Base-by-base conservation (phyloP, 2,888 invertebrate species). In the Seira ritae region DNA sequence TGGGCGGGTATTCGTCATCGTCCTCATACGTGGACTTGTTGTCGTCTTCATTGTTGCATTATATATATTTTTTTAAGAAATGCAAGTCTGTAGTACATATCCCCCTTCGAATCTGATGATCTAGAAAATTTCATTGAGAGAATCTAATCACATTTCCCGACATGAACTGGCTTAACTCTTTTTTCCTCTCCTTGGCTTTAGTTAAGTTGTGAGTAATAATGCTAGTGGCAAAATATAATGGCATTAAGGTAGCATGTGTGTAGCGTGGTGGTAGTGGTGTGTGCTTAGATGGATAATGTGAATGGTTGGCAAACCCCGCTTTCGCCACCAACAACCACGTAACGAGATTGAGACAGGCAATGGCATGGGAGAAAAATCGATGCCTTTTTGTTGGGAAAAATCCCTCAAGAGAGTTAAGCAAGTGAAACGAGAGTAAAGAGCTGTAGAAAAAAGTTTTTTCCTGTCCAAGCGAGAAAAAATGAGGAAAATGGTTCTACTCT, bases 351-450 rank as follows among this genome's bases (percentile, higher is more conserved):
- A 50, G 50, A 50, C 50, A 50, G 15, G 31, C 31, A 8, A 31
- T 31, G 31, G 73, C 22, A 22, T 46, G 8, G 62, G 50, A 24
- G 50, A 75, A 75, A 72, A 75, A 75, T 75, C 75, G 67, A 75
- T 67, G 75, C 31, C 31, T 46, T 75, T 75, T 75, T 66, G 3
- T 50, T 50, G 3, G 23, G 65, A 23, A 50, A 75, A 75, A 75
- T 75, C 67, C 75, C 23, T 50, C 50, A 50, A 50, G 50, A 50
- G 50, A 50, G 12, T 75, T 50, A 46, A 75, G 74, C 62, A 74
- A 74, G 66, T 37, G 66, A 42, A 42, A 65, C 24, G 60, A 65
- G 19, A 50, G 50, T n/a, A n/a, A 50, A 50, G 50, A n/a, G 50
- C 15, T 50, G 17, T 50, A 50, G 6, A 50, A 50, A 15, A 50